These are phyloP conservation scores for Sternotherus odoratus DNA, from an alignment of 2,797 vertebrate genomes.

Conservation along the genomic window DNA sequence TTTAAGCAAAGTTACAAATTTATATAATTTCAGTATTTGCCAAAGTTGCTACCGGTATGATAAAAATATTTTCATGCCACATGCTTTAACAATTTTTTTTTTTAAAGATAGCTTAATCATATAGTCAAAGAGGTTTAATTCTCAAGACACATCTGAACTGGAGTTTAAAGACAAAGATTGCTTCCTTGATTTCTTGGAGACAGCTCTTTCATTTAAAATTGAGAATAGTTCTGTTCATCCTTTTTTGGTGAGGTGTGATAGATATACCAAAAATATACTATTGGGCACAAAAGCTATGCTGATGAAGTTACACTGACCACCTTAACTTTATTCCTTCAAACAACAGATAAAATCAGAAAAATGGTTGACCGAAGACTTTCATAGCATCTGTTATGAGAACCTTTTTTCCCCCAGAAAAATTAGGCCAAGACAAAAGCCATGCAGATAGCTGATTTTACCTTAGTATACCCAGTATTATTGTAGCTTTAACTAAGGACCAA, in stretches of 20 bases:
- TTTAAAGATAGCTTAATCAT: not conserved
- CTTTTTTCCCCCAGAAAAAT: constrained; percentile 26
- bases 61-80: not conserved
- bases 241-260: not conserved
- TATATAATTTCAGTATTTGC: not conserved
- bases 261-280: not conserved
- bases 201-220: not conserved
- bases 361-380: not conserved
- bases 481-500: not conserved
- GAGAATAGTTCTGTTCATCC: not conserved
- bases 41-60: fast-evolving
- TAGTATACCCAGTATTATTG: not conserved
- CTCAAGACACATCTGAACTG: not conserved
- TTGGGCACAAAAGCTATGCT: not conserved
- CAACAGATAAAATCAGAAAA: not conserved
- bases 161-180: not conserved
- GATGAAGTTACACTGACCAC: not conserved
- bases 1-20: not conserved
- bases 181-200: not conserved
- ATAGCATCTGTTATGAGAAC: constrained; percentile 8
- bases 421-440: not conserved
- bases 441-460: not conserved
- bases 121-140: not conserved
- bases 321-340: not conserved
- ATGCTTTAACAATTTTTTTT: not conserved